Evolutionary conservation across 2,113 vertebrate species (phyloP).

Genomic region (Smithornis capensis): DNA sequence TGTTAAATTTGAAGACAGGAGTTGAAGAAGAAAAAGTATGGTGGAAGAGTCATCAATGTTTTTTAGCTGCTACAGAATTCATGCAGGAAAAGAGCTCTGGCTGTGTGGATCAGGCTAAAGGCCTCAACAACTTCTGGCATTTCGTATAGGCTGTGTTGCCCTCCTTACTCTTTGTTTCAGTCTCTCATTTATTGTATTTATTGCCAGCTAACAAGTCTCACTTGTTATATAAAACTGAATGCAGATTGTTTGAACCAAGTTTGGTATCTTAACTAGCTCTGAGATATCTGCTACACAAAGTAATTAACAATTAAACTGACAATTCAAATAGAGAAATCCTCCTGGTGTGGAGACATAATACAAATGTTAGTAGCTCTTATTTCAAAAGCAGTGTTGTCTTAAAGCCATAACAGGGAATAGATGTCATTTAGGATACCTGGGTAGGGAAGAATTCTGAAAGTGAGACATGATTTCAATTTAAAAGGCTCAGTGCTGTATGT

Average conservation of each 20-base stretch:
- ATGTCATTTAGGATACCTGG: not conserved
- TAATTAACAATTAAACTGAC: not conserved
- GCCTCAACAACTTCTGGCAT: not conserved
- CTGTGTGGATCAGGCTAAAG: not conserved
- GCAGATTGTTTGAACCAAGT: not conserved
- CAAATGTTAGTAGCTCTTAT: not conserved
- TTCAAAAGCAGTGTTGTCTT: not conserved
- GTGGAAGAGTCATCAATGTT: not conserved
- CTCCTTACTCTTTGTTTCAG: not conserved
- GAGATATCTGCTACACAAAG: not conserved
- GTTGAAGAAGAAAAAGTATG: not conserved
- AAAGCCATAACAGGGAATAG: not conserved
- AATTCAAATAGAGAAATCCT: not conserved
- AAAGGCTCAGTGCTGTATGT: not conserved
- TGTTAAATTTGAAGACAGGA: not conserved
- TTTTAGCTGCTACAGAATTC: not conserved
- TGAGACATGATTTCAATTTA: not conserved
- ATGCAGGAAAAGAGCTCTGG: not conserved
- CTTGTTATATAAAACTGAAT: not conserved
- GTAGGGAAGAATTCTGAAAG: not conserved
- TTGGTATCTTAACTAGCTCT: not conserved
- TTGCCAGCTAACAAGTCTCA: not conserved
- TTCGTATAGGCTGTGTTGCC: not conserved
- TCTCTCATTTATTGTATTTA: not conserved
- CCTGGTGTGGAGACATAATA: not conserved